phyloP scores from a whole-genome alignment of 2,113 vertebrate species.

The Acrocephalus arundinaceus region DNA sequence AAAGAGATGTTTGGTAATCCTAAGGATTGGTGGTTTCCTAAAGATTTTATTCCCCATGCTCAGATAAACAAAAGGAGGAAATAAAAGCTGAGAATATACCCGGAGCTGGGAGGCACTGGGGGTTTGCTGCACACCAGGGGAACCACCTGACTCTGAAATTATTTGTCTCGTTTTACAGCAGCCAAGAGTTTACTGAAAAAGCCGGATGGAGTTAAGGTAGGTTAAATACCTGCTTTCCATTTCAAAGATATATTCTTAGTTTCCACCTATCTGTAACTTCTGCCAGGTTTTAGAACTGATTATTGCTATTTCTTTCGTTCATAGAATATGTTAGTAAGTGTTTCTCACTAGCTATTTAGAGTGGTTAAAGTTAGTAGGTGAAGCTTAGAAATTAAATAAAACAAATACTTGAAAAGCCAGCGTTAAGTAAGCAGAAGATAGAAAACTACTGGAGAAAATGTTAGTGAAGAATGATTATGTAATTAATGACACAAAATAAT shows the following conservation, averaged over 20 bases:
- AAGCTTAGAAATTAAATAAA: background rate
- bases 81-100: background rate
- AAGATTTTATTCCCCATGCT: background rate
- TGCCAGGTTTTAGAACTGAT: background rate
- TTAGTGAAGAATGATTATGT: background rate
- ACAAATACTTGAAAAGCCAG: background rate
- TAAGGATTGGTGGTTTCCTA: background rate
- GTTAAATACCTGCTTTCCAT: conserved; percentile 34
- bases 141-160: conserved; percentile 22
- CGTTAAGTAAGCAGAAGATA: background rate
- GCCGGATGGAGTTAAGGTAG: conserved; percentile 94
- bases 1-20: conserved; percentile 8
- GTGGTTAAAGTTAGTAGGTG: background rate
- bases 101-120: background rate
- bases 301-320: background rate
- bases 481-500: background rate
- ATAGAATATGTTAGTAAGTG: background rate
- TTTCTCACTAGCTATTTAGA: background rate
- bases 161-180: conserved; percentile 78
- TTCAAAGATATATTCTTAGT: background rate
- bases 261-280: background rate
- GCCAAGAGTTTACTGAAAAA: conserved; percentile 96
- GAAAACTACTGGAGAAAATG: background rate
- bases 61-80: background rate
- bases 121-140: background rate